A percentile compares a stretch with the other conserved stretches of the same genome.
Conservation (phyloP, 2,888 invertebrate species). For the Drosophila mercatorum region DNA sequence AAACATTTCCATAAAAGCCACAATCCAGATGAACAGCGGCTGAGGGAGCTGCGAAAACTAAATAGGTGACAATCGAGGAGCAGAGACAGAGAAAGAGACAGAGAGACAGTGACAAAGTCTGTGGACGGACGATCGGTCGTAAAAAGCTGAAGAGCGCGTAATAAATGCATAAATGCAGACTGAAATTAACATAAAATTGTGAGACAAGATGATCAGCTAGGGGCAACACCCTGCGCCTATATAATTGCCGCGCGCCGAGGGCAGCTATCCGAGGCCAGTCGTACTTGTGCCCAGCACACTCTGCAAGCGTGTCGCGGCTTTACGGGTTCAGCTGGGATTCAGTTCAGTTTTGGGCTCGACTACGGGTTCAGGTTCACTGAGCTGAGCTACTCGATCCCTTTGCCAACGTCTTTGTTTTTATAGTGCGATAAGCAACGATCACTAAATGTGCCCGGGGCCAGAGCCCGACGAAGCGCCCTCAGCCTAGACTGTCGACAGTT, state of each 20-base stretch:
- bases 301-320: slow-evolving; percentile 70
- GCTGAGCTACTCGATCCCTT: slow-evolving; percentile 65
- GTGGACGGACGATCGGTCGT: slow-evolving; percentile 53
- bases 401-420: slow-evolving; percentile 69
- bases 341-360: slow-evolving; percentile 21
- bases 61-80: slow-evolving; percentile 70
- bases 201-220: slow-evolving; percentile 55
- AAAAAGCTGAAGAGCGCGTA: slow-evolving; percentile 65
- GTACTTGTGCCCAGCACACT: slow-evolving; percentile 79
- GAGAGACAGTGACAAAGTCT: not conserved
- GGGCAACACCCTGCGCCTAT: slow-evolving; percentile 54
- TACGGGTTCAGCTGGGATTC: slow-evolving; percentile 5
- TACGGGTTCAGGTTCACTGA: slow-evolving; percentile 42
- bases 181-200: slow-evolving; percentile 74
- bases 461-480: slow-evolving; percentile 16
- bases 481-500: slow-evolving; percentile 15
- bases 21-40: slow-evolving; percentile 12
- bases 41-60: slow-evolving; percentile 61
- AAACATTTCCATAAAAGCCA: slow-evolving; percentile 53
- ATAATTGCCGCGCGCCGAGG: slow-evolving; percentile 51
- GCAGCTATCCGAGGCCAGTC: slow-evolving; percentile 10
- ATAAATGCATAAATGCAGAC: slow-evolving; percentile 66
- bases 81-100: slow-evolving; percentile 11
- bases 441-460: slow-evolving; percentile 7
- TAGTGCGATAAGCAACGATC: slow-evolving; percentile 69